Base-by-base conservation (phyloP, 2,888 invertebrate genomes). In the Oscheius onirici region DNA sequence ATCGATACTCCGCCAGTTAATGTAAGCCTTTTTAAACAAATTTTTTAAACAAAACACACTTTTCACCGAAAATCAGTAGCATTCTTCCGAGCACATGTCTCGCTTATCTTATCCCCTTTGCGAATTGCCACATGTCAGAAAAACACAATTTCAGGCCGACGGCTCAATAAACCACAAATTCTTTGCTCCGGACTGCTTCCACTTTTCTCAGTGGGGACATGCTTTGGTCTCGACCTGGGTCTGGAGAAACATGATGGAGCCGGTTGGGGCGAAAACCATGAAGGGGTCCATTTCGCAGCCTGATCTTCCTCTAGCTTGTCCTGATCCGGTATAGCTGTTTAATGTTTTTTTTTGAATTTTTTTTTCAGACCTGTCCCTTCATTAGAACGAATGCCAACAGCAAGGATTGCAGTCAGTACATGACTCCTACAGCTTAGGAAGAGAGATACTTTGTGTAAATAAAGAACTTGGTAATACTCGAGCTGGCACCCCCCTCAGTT, bases 121-220 rank as follows among this genome's bases (percentile, higher is more conserved):
- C 3, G 8, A 34, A 34, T 34, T 34, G 34, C 17, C 17, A 49
- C 49, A 49, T 49, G 17, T 49, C 11, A 11, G 17, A 49, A 20
- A 49, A 20, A 20, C 3, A 11, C 6, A 49, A 34, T 8, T 34
- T 34, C 34, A 34, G 61, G 43, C 44, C 8, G 49, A 61, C 17
- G 61, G 61, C 13, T 41, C 44, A 10, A 44, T 49, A 49, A 61
- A 61, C 17, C 74, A 78, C 65, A 72, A 58, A 6, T 83, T 81
- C 71, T 83, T 82, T 54, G 79, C 82, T 2, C 82, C 83, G 6
- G 84, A 84, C 71, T 84, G 84, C 65, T 84, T 83, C 81, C 84
- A 84, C 69, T 84, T 84, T 58, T 78, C 83, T 0, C 80, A 80
- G 70, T 78, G 71, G 58, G 82, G 83, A 15, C 84, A 84, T 71